Evolutionary conservation across 2,888 invertebrate genomes (phyloP), one percentile per base, ranked within the genome.

Genomic region (Erynnis tages): DNA sequence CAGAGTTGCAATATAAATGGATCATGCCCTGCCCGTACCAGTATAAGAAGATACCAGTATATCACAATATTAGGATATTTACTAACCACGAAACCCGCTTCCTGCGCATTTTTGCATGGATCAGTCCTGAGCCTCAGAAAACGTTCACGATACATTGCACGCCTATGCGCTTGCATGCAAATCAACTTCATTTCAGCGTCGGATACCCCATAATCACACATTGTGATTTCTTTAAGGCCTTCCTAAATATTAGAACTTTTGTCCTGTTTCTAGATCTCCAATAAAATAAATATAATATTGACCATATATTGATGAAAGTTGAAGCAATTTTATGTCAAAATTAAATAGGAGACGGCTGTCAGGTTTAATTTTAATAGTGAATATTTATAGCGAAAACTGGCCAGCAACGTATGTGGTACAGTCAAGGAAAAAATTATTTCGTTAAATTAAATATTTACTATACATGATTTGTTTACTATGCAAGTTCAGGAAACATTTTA

Each of bases 61-160:
- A n/a, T n/a, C n/a, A n/a, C n/a, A n/a, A n/a, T n/a, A n/a, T n/a
- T n/a, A n/a, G n/a, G n/a, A n/a, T 11, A 13, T 19, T 0, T 32
- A 50, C 34, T 43, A 30, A 43, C 95, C 69, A 94, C 85, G 75
- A 88, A 79, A n/a, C 94, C 94, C 43, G 92, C 91, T 71, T 93
- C 91, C 8, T 76, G 73, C 4, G 91, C 90, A 82, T 94, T 93
- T 54, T 90, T 82, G 69, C 91, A 91, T 2, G 97, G 97, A 78
- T 96, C 93, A 2, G 92, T 87, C 16, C 87, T 76, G 56, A 92
- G 84, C 72, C 93, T 94, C 46, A 94, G 78, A 76, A 93, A 97
- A 67, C 94, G 92, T 23, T 91, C 81, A 57, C 96, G 91, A 43
- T 92, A 82, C 46, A 79, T 78, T 1, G 83, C 77, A 38, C 94